Evolutionary conservation across 2,888 invertebrate genomes (phyloP), one percentile per base, ranked within the genome.

Genomic region (Omphaloscelis lunosa): DNA sequence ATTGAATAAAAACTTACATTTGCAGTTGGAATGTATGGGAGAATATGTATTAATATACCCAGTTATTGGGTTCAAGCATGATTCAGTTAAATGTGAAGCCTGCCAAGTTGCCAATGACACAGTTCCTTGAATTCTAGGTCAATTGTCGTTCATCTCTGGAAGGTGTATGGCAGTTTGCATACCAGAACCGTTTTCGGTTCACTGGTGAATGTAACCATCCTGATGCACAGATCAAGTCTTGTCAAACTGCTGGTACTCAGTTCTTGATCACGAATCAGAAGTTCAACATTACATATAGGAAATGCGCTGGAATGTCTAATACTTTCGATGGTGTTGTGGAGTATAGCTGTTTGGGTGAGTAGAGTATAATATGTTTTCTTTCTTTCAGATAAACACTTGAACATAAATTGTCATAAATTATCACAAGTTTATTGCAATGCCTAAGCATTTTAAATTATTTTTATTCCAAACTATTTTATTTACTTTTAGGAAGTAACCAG

Each of bases 181-280:
- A 98, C 93, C 98, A 98, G 97, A 99, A 99, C 94, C 97, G 98
- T 83, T 99, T 98, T 92, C 97, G 99, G 80, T 99, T 99, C 90
- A 99, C 99, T 34, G 99, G 99, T 70, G 99, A 99, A 93, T 99
- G 99, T 93, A 97, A 98, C 89, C 97, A 99, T 92, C 98, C 98
- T 0, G 99, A 98, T 94, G 99, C 99, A 7, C 98, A 98, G 91
- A 99, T 99, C 84, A 97, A 98, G 89, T 99, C 99, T 0, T 99
- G 99, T 93, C 99, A 99, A 95, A 98, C 98, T 34, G 99, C 99
- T 6, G 99, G 99, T 78, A 99, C 99, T 20, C 99, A 99, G 93
- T 99, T 99, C 94, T 97, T 99, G 83, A 99, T 99, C 86, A 99
- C 99, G 71, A 99, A 99, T 96, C 99, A 99, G 93, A 99, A 99